Evolutionary conservation across 2,888 invertebrate species (phyloP).

Genomic region (Sarcophaga caerulescens): DNA sequence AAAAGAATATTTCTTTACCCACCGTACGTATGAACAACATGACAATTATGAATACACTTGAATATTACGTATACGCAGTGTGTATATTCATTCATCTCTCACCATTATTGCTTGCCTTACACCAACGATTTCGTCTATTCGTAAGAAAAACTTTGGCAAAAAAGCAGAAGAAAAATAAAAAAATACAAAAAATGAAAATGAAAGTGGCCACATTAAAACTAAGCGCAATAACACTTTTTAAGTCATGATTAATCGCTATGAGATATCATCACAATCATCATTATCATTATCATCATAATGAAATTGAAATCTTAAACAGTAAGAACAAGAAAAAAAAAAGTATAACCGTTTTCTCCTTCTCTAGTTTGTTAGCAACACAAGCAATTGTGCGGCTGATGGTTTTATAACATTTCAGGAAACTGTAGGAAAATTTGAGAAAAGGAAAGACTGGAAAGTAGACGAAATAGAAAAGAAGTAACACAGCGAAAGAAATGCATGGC

Average conservation of each 20-base stretch:
- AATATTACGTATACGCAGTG: background rate
- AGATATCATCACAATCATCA: conserved; percentile 51
- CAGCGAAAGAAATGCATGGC: no score
- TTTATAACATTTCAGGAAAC: conserved; percentile 32
- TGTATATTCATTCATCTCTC: background rate
- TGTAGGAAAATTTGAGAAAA: background rate
- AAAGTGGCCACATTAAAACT: no score
- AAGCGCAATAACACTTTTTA: conserved; percentile 7
- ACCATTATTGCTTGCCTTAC: no score
- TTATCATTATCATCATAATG: background rate
- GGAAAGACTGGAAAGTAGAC: conserved; percentile 26
- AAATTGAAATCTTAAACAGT: conserved; percentile 60
- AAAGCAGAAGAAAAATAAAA: no score
- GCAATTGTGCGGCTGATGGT: background rate
- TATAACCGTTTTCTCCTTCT: background rate
- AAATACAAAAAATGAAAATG: no score
- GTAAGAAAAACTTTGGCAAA: no score
- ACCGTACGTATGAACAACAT: background rate
- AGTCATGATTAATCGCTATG: conserved; percentile 61
- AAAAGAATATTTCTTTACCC: background rate
- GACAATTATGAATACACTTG: background rate
- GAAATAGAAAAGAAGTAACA: conserved; percentile 12
- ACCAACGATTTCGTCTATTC: no score
- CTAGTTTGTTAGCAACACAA: background rate
- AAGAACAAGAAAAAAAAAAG: background rate